Evolutionary conservation across 1,140 invertebrate species (phyloP).

Genomic region (Solenopsis fugax): DNA sequence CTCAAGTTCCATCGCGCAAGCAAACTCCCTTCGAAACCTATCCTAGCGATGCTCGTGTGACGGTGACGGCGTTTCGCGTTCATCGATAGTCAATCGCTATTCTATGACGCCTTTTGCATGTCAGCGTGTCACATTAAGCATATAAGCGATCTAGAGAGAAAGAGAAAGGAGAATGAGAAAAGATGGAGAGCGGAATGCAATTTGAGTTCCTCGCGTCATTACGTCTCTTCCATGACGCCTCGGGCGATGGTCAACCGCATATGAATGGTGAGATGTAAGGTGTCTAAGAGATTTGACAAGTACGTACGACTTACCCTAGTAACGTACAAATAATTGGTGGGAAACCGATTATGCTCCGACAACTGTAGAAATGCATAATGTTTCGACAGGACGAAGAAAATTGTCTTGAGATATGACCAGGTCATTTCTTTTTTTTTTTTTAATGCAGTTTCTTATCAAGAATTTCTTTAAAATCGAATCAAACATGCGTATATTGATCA

Average conservation of each 20-base stretch:
- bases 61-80: slow-evolving; percentile 38
- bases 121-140: slow-evolving; percentile 55
- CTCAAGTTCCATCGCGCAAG: slow-evolving; percentile 74
- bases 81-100: slow-evolving; percentile 76
- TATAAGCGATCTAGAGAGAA: background rate
- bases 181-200: slow-evolving; percentile 23
- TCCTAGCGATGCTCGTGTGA: background rate
- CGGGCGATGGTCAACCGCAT: slow-evolving; percentile 57
- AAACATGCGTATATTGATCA: background rate
- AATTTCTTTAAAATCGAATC: background rate
- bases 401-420: background rate
- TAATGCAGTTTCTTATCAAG: background rate
- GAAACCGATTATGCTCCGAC: background rate
- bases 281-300: slow-evolving; percentile 40
- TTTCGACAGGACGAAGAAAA: background rate
- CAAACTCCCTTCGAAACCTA: slow-evolving; percentile 63
- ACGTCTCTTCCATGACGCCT: slow-evolving; percentile 6
- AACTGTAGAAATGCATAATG: background rate
- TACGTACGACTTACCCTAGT: slow-evolving; percentile 27
- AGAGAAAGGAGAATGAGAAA: slow-evolving; percentile 44
- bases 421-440: background rate
- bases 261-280: slow-evolving; percentile 46
- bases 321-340: background rate
- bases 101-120: slow-evolving; percentile 54
- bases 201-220: slow-evolving; percentile 56